phyloP scores from a whole-genome alignment of 2,888 invertebrate genomes.

The Harpalus rufipes region DNA sequence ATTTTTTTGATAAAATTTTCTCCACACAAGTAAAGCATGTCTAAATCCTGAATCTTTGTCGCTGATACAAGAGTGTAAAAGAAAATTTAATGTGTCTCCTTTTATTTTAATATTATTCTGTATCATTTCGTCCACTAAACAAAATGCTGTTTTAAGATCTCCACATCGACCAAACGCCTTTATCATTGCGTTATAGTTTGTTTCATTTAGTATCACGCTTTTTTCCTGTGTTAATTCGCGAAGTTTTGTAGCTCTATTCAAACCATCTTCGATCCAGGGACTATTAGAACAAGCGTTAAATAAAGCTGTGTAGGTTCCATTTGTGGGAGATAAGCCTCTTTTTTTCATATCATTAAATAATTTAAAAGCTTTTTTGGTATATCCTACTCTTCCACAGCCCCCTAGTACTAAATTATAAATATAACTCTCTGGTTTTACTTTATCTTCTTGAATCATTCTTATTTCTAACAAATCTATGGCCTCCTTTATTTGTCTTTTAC shows the following conservation, averaged over 20 bases:
- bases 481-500: slow-evolving; percentile 84
- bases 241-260: slow-evolving; percentile 84
- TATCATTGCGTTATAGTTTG: slow-evolving; percentile 93
- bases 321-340: slow-evolving; percentile 83
- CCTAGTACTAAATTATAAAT: slow-evolving; percentile 91
- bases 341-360: slow-evolving; percentile 91
- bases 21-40: slow-evolving; percentile 92
- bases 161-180: slow-evolving; percentile 94
- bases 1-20: slow-evolving; percentile 84
- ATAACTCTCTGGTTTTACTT: slow-evolving; percentile 87
- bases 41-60: slow-evolving; percentile 89
- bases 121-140: slow-evolving; percentile 91
- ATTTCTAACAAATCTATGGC: slow-evolving; percentile 89
- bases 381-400: slow-evolving; percentile 90
- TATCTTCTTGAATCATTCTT: slow-evolving; percentile 87
- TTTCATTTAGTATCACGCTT: slow-evolving; percentile 84
- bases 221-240: slow-evolving; percentile 85
- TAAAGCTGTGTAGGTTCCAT: slow-evolving; percentile 89
- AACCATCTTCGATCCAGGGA: slow-evolving; percentile 83
- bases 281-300: slow-evolving; percentile 94
- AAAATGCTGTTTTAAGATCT: slow-evolving; percentile 87
- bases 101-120: slow-evolving; percentile 81
- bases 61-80: slow-evolving; percentile 91
- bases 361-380: slow-evolving; percentile 91
- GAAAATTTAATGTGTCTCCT: slow-evolving; percentile 86